Conservation (phyloP, 2,888 invertebrate genomes). For the Oeneis ivallda region DNA sequence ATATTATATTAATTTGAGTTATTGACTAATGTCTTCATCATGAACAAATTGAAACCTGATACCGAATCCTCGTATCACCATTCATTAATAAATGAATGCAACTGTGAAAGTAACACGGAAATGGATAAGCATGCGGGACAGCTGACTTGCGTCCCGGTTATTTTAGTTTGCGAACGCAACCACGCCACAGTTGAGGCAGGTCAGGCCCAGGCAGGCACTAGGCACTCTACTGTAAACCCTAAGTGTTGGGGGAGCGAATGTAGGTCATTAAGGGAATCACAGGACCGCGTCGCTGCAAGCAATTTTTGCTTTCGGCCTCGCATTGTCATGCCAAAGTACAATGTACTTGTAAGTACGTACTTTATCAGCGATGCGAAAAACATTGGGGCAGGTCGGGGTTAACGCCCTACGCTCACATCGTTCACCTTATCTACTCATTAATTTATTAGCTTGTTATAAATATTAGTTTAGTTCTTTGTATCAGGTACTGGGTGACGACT, state of each 20-base stretch:
- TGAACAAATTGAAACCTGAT: neutral
- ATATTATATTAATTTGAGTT: too few relatives aligned
- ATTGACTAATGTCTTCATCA: neutral
- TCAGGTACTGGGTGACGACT: neutral
- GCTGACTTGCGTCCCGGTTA: constrained; percentile 66
- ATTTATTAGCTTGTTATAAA: constrained; percentile 30
- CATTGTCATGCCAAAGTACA: constrained; percentile 45
- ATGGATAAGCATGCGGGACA: constrained; percentile 53
- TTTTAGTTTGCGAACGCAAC: constrained; percentile 66
- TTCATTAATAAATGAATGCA: constrained; percentile 27
- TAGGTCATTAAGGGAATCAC: constrained; percentile 70
- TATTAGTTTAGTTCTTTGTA: constrained; percentile 15
- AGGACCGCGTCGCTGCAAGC: constrained; percentile 55
- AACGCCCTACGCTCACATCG: constrained; percentile 57
- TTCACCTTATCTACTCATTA: constrained; percentile 45
- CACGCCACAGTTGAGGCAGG: constrained; percentile 67
- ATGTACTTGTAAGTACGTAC: constrained; percentile 48
- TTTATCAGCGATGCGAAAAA: constrained; percentile 57
- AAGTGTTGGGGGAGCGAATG: constrained; percentile 71
- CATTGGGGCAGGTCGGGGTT: constrained; percentile 75
- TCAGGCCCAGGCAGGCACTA: constrained; percentile 70
- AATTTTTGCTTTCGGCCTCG: constrained; percentile 51
- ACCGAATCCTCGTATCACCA: neutral
- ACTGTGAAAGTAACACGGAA: constrained; percentile 53
- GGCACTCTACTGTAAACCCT: constrained; percentile 71